Evolutionary conservation across 2,113 vertebrate species (phyloP).

Genomic region (Pristiophorus japonicus): DNA sequence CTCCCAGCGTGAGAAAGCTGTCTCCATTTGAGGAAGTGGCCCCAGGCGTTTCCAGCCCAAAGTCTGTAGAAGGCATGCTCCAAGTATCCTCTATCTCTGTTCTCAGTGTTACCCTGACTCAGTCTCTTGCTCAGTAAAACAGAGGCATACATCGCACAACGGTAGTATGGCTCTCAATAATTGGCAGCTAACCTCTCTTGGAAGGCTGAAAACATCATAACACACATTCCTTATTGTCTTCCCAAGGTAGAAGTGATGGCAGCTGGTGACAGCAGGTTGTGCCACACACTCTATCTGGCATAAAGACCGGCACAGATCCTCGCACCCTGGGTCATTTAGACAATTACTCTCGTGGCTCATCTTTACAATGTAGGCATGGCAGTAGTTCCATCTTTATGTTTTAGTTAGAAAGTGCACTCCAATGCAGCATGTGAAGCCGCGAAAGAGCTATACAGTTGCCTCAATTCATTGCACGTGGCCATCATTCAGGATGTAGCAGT

Average conservation of each 20-base stretch:
- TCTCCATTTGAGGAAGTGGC: background rate
- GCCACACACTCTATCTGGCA: background rate
- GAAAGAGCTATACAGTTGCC: background rate
- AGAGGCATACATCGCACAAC: background rate
- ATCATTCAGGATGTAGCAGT: background rate
- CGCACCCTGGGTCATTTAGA: background rate
- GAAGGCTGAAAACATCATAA: background rate
- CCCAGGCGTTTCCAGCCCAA: background rate
- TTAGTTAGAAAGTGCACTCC: background rate
- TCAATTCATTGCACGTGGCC: background rate
- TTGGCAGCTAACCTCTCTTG: background rate
- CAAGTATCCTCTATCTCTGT: background rate
- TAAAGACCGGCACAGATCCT: background rate
- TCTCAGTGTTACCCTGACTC: background rate
- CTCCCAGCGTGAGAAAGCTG: background rate
- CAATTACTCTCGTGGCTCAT: background rate
- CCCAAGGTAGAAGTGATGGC: background rate
- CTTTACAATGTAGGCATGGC: background rate
- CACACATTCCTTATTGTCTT: background rate
- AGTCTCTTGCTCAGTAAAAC: background rate
- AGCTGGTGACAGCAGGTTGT: background rate
- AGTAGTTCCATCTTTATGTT: background rate
- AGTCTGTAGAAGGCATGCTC: background rate
- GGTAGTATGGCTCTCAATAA: background rate
- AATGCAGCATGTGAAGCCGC: background rate